These are phyloP conservation scores for Dromococcyx pavoninus DNA, from an alignment of 2,797 vertebrate species.

Conservation along the genomic window DNA sequence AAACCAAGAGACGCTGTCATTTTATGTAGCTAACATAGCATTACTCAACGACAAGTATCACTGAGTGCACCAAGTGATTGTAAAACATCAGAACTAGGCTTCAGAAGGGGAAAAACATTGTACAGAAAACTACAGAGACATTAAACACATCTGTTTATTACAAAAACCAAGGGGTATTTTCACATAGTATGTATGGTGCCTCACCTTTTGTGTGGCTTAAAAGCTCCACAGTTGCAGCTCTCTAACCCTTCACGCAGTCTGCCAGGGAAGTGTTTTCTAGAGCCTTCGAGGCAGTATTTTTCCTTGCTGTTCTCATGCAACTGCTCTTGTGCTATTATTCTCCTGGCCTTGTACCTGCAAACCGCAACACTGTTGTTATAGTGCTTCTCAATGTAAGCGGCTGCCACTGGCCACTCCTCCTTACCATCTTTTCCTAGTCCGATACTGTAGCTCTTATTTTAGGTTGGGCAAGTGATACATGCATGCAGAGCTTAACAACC, in stretches of 20 bases:
- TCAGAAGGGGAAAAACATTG: not conserved
- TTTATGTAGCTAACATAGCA: not conserved
- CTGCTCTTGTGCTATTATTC: not conserved
- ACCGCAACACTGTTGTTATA: not conserved
- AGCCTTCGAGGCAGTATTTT: not conserved
- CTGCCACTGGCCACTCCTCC: not conserved
- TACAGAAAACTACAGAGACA: not conserved
- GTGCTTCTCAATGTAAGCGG: not conserved
- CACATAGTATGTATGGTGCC: not conserved
- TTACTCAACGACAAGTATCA: not conserved
- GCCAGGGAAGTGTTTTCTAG: not conserved
- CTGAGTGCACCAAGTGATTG: not conserved
- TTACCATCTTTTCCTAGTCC: not conserved
- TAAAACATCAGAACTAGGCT: rapidly evolving
- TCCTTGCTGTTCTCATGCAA: not conserved
- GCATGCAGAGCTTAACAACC: not conserved
- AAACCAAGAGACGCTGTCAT: not conserved
- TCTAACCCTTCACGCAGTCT: not conserved
- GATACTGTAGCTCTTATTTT: not conserved
- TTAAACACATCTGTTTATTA: not conserved
- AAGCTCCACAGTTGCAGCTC: not conserved
- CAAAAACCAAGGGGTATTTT: not conserved
- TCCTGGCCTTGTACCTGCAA: not conserved
- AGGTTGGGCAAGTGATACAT: not conserved
- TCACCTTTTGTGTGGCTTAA: not conserved